Evolutionary conservation across 30 jellyfish, hydroid and myxozoan species (phyloP).

Genomic region (Chrysaora quinquecirrha): DNA sequence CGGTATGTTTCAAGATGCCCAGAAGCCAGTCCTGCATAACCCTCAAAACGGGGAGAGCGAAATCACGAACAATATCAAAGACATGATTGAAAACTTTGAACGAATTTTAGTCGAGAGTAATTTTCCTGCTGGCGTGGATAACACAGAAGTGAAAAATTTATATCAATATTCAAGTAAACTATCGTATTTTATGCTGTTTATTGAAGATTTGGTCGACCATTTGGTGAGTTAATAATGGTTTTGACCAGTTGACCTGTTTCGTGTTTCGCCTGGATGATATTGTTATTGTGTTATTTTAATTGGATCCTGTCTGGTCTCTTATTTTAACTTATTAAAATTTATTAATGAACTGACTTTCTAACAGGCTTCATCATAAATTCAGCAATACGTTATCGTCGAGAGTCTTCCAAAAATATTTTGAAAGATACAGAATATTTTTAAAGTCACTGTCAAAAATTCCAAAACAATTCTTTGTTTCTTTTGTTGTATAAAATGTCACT

Average conservation of each 20-base stretch:
- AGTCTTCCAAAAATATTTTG: no score
- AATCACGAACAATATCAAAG: constrained; percentile 32
- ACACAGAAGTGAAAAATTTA: constrained; percentile 48
- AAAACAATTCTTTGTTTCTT: no score
- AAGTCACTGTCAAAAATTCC: no score
- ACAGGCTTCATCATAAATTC: no score
- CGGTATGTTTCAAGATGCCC: constrained; percentile 82
- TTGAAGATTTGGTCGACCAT: constrained; percentile 57
- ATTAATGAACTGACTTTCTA: neutral
- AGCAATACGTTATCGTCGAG: no score
- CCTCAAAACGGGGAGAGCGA: constrained; percentile 31
- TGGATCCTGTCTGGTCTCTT: no score
- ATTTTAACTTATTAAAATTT: no score
- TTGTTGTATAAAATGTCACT: no score
- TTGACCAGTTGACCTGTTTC: neutral
- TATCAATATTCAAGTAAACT: constrained; percentile 54
- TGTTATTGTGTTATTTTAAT: neutral
- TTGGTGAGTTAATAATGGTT: constrained; percentile 39
- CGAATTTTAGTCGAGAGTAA: constrained; percentile 59
- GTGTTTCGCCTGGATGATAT: neutral
- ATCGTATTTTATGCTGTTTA: constrained; percentile 66
- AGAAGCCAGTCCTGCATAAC: constrained; percentile 48
- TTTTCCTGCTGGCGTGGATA: constrained; percentile 56
- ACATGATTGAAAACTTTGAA: constrained; percentile 71
- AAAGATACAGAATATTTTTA: no score